Base-by-base conservation (phyloP, 2,113 vertebrate genomes). In the Corvus moneduloides region DNA sequence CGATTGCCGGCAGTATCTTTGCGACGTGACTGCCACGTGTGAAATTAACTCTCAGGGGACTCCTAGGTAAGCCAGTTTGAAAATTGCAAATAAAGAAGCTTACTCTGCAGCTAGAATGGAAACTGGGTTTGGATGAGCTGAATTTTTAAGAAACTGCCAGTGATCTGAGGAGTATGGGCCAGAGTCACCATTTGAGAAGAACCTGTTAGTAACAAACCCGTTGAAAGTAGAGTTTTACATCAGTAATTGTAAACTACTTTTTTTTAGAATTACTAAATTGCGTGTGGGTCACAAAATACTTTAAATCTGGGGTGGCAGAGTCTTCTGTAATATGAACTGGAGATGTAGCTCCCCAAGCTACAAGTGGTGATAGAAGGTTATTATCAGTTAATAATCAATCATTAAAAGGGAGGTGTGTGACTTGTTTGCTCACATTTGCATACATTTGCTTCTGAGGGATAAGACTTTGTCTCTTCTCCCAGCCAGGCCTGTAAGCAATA, bases 11-110 rank as follows among this genome's bases (percentile, higher is more conserved):
- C 54, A 41, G 1, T 66, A 94, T 37, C 94, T 97, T 32, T 99
- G 99, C 0, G 97, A 98, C 37, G 6, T 80, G n/a, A 97, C 97
- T 33, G 98, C 98, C 37, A 94, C 44, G 1, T 99, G 99, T 90
- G 94, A 97, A 90, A 46, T 96, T n/a, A 94, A 94, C 67, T 67
- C 94, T 5, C 91, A 97, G 35, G 97, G 97, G n/a, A 95, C 64
- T 90, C 84, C 77, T 33, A 98, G 94, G 98, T 98, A 69, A 90
- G 95, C 55, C 68, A 23, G 3, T 24, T 62, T 71, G 54, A 78
- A 81, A 41, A 27, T 18, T 56, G 18, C 16, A 54, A 24, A 84
- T 41, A 43, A 88, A 68, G 51, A 62, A 74, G 15, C 3, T 71
- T 55, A 6, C 74, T 82, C 37, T 89, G 66, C 28, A 90, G 23